phyloP scores from a whole-genome alignment of 2,888 invertebrate species.

The Ophioninae sp. region DNA sequence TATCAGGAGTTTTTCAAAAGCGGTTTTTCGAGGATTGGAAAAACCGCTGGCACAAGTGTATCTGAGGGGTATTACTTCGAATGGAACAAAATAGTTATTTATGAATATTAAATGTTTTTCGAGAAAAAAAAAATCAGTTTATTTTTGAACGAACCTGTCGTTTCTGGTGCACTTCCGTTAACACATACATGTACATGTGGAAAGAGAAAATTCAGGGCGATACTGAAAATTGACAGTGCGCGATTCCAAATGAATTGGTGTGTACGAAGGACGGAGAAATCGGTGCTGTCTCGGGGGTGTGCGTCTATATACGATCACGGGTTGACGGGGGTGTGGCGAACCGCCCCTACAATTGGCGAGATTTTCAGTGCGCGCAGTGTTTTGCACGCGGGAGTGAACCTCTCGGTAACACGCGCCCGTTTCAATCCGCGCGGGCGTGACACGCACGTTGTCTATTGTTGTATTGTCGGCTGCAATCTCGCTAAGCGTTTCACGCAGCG shows the following conservation, averaged over 20 bases:
- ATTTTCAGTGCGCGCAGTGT: conserved; percentile 73
- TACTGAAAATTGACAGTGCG: background rate
- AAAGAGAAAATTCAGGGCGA: background rate
- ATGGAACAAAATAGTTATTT: background rate
- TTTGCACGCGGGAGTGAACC: conserved; percentile 47
- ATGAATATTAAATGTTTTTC: too few species aligned
- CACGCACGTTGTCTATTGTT: conserved; percentile 80
- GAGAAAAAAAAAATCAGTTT: too few species aligned
- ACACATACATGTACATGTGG: background rate
- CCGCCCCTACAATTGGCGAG: conserved; percentile 80
- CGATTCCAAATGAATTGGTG: conserved; percentile 13
- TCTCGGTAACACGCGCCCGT: conserved; percentile 69
- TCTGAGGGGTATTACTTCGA: background rate
- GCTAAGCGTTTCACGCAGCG: conserved; percentile 79
- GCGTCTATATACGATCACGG: background rate
- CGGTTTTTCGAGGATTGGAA: too few species aligned
- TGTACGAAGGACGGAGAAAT: conserved; percentile 14
- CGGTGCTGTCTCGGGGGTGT: background rate
- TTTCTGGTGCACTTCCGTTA: too few species aligned
- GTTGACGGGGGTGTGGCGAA: conserved; percentile 75
- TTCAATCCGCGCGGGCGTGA: conserved; percentile 79
- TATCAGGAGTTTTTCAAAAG: too few species aligned
- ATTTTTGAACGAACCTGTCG: too few species aligned
- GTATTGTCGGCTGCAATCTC: conserved; percentile 81
- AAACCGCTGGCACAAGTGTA: too few species aligned